Percentiles rank a stretch among this genome's conserved stretches.
Evolutionary conservation across 2,113 vertebrate species (phyloP).

Genomic region (Pelecanoides urinatrix): DNA sequence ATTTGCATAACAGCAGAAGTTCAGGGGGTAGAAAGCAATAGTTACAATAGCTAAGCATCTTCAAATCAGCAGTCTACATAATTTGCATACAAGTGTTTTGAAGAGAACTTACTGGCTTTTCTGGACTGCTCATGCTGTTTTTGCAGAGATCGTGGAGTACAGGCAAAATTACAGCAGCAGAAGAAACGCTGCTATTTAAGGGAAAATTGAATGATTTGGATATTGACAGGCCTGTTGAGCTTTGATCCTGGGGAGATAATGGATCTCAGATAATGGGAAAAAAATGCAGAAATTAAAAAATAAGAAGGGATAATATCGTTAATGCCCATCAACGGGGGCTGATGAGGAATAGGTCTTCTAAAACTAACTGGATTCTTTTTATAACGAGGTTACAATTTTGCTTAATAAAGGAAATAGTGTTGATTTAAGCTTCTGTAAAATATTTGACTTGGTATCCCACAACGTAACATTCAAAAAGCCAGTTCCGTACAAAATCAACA

Average conservation of each 20-base stretch:
- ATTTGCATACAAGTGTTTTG: not conserved
- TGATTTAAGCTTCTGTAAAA: conserved; percentile 39
- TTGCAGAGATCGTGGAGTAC: not conserved
- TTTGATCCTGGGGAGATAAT: conserved; percentile 6
- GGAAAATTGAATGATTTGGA: not conserved
- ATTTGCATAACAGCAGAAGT: conserved; percentile 16
- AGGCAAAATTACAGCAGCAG: not conserved
- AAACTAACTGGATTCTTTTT: not conserved
- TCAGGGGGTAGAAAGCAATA: not conserved
- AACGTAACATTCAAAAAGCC: not conserved
- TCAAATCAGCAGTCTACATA: not conserved
- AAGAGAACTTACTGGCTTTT: not conserved
- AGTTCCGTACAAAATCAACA: conserved; percentile 15
- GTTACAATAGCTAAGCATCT: not conserved
- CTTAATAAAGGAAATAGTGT: conserved; percentile 22
- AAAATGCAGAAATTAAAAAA: not conserved
- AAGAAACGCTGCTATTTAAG: not conserved
- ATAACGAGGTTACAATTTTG: not conserved
- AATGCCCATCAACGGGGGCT: not conserved
- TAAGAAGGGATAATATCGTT: not conserved
- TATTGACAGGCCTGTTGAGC: not conserved
- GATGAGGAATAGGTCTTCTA: not conserved
- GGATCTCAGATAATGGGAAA: not conserved
- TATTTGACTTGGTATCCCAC: conserved; percentile 24
- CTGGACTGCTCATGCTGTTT: not conserved